Evolutionary conservation across 2,797 vertebrate genomes (phyloP), one percentile per base, ranked within the genome.

Genomic region (Alauda arvensis): DNA sequence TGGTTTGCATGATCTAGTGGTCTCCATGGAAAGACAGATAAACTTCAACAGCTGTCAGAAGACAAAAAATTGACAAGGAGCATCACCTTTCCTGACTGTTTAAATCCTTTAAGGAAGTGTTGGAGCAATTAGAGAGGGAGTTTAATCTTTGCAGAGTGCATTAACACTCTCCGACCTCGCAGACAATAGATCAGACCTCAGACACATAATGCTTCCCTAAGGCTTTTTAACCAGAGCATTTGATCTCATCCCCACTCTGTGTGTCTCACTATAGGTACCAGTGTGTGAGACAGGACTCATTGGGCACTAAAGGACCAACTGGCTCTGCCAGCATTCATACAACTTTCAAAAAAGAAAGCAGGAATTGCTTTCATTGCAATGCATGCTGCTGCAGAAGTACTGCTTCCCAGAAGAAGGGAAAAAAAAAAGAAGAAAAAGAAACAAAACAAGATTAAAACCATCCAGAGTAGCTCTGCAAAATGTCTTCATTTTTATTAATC

Each of bases 101-200:
- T 94, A 96, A 97, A 97, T 96, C 95, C 96, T 96, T 97, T 96
- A 97, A 97, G 96, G 95, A 97, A 96, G 96, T 95, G 93, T 87
- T 88, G 80, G 94, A 96, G 96, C 96, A 97, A 97, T 97, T 97
- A 97, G 97, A 98, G 97, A 94, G 96, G 97, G 97, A 98, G 98
- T 98, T 97, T 98, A 99, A 98, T 99, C 98, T 98, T 97, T 97
- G 98, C 98, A 96, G 98, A 98, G 97, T 98, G 98, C 98, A 98
- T 99, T 99, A 98, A 98, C 98, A 98, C 98, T 97, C 97, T 97
- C 96, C 95, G 97, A 98, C 98, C 98, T 98, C 97, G 95, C 96
- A 97, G 98, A 98, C 98, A 98, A 99, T 98, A 98, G 98, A 98
- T 98, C 98, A 98, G 98, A 97, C 97, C 98, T 97, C 97, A 95